Evolutionary conservation across 2,113 vertebrate species (phyloP).

Genomic region (Blennius ocellaris): DNA sequence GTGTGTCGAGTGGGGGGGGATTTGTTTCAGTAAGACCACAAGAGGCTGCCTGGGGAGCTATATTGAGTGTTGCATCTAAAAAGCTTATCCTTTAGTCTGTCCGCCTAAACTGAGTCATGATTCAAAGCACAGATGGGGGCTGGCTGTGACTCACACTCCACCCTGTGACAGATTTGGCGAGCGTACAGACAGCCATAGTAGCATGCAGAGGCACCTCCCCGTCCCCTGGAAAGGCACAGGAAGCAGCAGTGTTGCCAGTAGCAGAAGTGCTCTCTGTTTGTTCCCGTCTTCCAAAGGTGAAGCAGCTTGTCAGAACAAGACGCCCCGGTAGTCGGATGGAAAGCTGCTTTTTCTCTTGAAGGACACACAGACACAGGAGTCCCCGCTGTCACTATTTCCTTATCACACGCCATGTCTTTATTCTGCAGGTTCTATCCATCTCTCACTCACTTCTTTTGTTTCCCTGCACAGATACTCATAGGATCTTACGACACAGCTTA

Average conservation of each 20-base stretch:
- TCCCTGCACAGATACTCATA: slow-evolving; percentile 4
- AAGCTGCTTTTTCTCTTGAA: slow-evolving; percentile 28
- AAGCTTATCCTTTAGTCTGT: slow-evolving; percentile 60
- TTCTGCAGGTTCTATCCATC: slow-evolving; percentile 2
- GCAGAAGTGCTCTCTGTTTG: slow-evolving; percentile 50
- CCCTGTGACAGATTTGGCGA: slow-evolving; percentile 62
- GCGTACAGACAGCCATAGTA: slow-evolving; percentile 34
- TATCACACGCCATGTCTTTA: slow-evolving; percentile 1
- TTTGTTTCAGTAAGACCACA: slow-evolving; percentile 35
- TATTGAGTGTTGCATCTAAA: slow-evolving; percentile 50
- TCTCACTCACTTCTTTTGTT: not conserved
- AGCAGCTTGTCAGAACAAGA: slow-evolving; percentile 52
- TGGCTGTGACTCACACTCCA: slow-evolving; percentile 66
- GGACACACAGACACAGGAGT: slow-evolving; percentile 26
- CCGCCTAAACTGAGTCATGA: slow-evolving; percentile 66
- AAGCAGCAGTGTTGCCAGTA: slow-evolving; percentile 45
- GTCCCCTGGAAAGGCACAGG: slow-evolving; percentile 47
- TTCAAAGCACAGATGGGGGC: slow-evolving; percentile 57
- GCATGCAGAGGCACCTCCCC: slow-evolving; percentile 22
- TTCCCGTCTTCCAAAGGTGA: slow-evolving; percentile 51
- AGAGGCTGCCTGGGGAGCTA: slow-evolving; percentile 37
- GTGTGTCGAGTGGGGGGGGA: not conserved
- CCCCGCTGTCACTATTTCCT: not conserved
- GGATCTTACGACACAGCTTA: slow-evolving; percentile 4
- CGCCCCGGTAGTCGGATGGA: slow-evolving; percentile 34